phyloP scores from a whole-genome alignment of 2,113 vertebrate genomes.

The Pygoscelis antarcticus region DNA sequence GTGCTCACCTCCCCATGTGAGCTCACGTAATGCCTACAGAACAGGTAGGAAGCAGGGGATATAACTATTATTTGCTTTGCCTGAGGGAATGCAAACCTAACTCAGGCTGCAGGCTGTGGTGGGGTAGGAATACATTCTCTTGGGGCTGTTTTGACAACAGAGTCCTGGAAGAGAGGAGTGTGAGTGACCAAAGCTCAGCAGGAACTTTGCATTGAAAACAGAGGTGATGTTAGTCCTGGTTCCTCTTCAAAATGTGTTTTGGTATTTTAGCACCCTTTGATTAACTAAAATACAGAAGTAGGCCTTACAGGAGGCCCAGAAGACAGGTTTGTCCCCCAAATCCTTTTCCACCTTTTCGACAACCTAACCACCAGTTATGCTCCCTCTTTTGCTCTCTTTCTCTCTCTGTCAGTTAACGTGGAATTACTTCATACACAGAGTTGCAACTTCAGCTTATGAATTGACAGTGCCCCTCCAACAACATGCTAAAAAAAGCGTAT shows the following conservation, averaged over 20 bases:
- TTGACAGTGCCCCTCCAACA: not conserved
- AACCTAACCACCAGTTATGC: not conserved
- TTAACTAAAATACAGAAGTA: not conserved
- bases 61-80: not conserved
- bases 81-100: not conserved
- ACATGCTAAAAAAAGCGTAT: rapidly evolving
- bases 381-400: not conserved
- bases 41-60: not conserved
- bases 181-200: not conserved
- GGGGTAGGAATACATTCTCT: not conserved
- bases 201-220: not conserved
- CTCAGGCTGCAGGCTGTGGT: not conserved
- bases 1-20: not conserved
- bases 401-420: not conserved
- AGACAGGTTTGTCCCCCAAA: not conserved
- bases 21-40: not conserved
- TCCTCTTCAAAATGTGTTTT: not conserved
- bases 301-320: not conserved
- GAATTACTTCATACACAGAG: not conserved
- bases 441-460: not conserved
- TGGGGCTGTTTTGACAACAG: not conserved
- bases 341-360: not conserved
- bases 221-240: not conserved
- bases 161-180: not conserved
- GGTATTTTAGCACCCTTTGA: not conserved